Evolutionary conservation across 1,140 invertebrate genomes (phyloP), one percentile per base, ranked within the genome.

Genomic region (Pseudachorutes palmiensis): DNA sequence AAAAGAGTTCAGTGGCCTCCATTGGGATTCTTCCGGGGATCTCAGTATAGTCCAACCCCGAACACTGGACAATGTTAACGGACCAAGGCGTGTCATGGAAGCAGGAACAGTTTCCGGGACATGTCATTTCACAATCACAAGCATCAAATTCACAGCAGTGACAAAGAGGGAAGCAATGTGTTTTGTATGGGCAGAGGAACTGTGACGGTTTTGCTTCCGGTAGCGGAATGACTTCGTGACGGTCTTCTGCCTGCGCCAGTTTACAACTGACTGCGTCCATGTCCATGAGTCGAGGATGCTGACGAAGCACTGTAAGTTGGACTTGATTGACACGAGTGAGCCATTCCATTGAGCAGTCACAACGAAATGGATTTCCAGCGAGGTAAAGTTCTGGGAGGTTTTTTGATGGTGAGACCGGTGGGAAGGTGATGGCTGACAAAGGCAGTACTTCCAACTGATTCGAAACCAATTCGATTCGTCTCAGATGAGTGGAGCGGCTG

Each of bases 81-180:
- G 88, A 89, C 91, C 92, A 94, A 19, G 90, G 88, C 76, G 91
- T 88, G 75, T 94, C 91, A 79, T 92, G 88, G 78, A 92, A 94
- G 76, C 92, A 96, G 67, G 88, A 88, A 80, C 92, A 95, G 75
- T 92, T 91, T 29, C 48, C 64, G 1, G 92, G 92, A 75, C 92
- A 96, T 1, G 89, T 93, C 91, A 94, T 94, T 80, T 94, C 90
- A 79, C 92, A 95, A 78, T 94, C 92, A 78, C 92, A 95, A 55
- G 91, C 91, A 77, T 94, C 91, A 76, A 92, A 94, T 74, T 94
- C 92, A 76, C 92, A 95, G 79, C 92, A 96, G 75, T 92, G 90
- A 76, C 92, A 96, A 51, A 94, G 79, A 26, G 92, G 88, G 78
- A 94, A 94, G 80, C 92, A 95, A 79, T 95, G 92, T 48, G 89